phyloP scores from a whole-genome alignment of 2,888 invertebrate species.

The Gnatocerus cornutus region DNA sequence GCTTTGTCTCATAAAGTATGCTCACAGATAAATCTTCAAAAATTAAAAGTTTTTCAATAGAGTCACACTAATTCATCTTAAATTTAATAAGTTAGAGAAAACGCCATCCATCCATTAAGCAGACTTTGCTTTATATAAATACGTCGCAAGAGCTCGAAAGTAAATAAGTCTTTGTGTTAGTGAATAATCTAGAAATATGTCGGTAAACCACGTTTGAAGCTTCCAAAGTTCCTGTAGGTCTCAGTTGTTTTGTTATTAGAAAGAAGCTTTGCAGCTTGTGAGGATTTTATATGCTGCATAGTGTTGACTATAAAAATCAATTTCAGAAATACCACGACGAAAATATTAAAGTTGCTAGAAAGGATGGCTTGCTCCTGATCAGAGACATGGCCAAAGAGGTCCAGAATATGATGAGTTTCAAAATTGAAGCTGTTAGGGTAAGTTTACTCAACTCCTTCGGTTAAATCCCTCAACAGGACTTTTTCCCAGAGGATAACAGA shows the following conservation, averaged over 20 bases:
- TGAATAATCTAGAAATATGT: conserved; percentile 43
- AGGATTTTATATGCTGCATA: conserved; percentile 42
- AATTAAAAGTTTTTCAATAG: conserved; percentile 47
- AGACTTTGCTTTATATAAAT: conserved; percentile 19
- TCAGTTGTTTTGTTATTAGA: conserved; percentile 41
- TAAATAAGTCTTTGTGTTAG: conserved; percentile 38
- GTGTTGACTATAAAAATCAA: conserved; percentile 42
- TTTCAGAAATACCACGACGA: conserved; percentile 86
- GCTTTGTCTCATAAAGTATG: conserved; percentile 48
- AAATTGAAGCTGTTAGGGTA: conserved; percentile 93
- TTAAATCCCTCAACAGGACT: conserved; percentile 19
- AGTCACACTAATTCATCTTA: conserved; percentile 38
- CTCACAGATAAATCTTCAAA: conserved; percentile 42
- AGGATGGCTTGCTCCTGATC: conserved; percentile 89
- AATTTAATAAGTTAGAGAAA: conserved; percentile 39
- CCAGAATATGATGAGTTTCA: conserved; percentile 94
- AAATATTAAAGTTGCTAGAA: conserved; percentile 84
- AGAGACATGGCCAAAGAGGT: conserved; percentile 92
- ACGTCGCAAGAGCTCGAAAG: conserved; percentile 28
- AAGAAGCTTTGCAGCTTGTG: conserved; percentile 38
- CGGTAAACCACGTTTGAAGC: conserved; percentile 38
- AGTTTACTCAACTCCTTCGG: conserved; percentile 66
- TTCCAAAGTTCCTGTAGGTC: conserved; percentile 32
- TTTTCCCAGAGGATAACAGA: conserved; percentile 88
- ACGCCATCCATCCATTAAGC: conserved; percentile 21